Evolutionary conservation across 1,140 invertebrate genomes (phyloP), one percentile per base, ranked within the genome.

Genomic region (Dryas iulia): DNA sequence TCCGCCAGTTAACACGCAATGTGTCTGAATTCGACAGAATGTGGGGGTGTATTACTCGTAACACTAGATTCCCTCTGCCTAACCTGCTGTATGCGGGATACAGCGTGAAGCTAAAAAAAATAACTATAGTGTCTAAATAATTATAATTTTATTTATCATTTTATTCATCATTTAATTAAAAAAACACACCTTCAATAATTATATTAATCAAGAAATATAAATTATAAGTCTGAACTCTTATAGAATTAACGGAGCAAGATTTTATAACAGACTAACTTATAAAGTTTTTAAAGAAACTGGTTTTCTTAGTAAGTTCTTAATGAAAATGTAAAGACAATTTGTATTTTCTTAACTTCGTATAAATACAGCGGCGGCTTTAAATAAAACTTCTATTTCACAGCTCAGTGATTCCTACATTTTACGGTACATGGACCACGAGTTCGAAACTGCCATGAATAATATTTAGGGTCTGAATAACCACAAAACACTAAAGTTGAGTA

Each of bases 331-430:
- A 47, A 47, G 39, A 47, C 39, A 18, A 47, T 47, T 47, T 47
- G 39, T 47, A 47, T 47, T 47, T 21, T 47, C 18, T 47, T 47
- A 47, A 47, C 39, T 53, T 61, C 10, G 39, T 28, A 61, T 53
- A 61, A 61, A 52, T 61, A 61, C 33, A 21, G 39, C 8, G 5
- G 39, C 18, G 33, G 59, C 35, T 52, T 61, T 61, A 61, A 61
- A 61, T 61, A 61, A 61, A 39, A 61, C 10, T 61, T 52, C 59
- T 52, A 61, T 61, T 61, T 61, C 59, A 35, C 59, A 61, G 35
- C 47, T 52, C 59, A 61, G 18, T 61, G 59, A 53, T 18, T 33
- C 33, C n/a, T 52, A 61, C 39, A 61, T 61, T 62, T 28, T 52
- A 52, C 59, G 59, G 59, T 11, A 39, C 59, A 52, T 52, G 47